Percentiles rank a stretch among this genome's conserved stretches.
phyloP scores from a whole-genome alignment of 2,797 vertebrate genomes.

The Manis crassicaudata region DNA sequence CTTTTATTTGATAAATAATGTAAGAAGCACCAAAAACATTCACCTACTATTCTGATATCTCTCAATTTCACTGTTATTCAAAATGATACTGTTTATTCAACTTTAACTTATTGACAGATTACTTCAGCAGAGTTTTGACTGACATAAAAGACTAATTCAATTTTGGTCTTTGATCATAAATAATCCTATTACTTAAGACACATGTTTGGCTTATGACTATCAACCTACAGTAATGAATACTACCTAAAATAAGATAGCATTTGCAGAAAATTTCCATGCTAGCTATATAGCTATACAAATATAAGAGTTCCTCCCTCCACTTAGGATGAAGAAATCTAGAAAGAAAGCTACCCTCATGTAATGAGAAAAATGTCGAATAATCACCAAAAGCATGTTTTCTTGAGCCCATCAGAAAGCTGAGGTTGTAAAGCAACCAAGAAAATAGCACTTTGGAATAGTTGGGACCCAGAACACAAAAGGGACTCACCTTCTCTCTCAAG shows the following conservation, averaged over 20 bases:
- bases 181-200: neutral
- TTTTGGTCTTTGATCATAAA: slow-evolving; percentile 11
- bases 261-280: neutral
- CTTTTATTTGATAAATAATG: neutral
- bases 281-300: neutral
- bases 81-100: slow-evolving; percentile 7
- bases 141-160: neutral
- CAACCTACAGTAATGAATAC: neutral
- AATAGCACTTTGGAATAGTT: neutral
- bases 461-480: neutral
- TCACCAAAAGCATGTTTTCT: neutral
- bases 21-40: neutral
- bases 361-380: neutral
- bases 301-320: neutral
- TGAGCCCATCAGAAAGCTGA: neutral
- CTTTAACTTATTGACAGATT: neutral
- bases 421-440: neutral
- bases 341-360: neutral
- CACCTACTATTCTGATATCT: neutral
- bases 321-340: neutral
- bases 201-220: neutral
- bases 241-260: neutral
- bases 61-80: neutral
- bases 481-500: neutral
- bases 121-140: slow-evolving; percentile 4